A percentile compares a stretch with the other conserved stretches of the same genome.
phyloP scores from a whole-genome alignment of 2,888 invertebrate species.

The Iphiclides podalirius region DNA sequence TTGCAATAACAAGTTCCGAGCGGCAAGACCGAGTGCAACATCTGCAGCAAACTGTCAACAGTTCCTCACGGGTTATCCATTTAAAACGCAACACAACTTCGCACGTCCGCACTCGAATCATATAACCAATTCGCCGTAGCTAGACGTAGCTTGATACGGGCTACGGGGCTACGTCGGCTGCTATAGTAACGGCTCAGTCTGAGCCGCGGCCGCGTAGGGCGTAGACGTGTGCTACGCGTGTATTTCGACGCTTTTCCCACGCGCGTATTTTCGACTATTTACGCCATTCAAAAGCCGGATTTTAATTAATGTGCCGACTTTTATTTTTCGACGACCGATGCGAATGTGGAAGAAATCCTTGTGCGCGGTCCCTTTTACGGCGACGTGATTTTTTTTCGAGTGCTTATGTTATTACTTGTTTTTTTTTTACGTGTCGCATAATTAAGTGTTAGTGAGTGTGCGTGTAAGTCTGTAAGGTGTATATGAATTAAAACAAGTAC shows the following conservation, averaged over 20 bases:
- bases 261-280: slow-evolving; percentile 36
- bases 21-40: slow-evolving; percentile 4
- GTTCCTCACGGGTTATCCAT: slow-evolving; percentile 25
- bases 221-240: slow-evolving; percentile 61
- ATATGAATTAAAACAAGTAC: slow-evolving; percentile 5
- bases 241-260: slow-evolving; percentile 28
- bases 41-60: slow-evolving; percentile 16
- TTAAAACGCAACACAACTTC: slow-evolving; percentile 42
- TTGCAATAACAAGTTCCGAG: slow-evolving; percentile 3
- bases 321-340: slow-evolving; percentile 32
- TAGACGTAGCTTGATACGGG: slow-evolving; percentile 55
- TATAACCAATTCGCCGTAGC: slow-evolving; percentile 34
- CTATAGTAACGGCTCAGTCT: slow-evolving; percentile 73
- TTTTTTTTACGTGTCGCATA: slow-evolving; percentile 22
- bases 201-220: slow-evolving; percentile 54
- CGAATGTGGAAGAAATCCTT: slow-evolving; percentile 33
- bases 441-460: slow-evolving; percentile 16
- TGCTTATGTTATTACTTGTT: slow-evolving; percentile 27
- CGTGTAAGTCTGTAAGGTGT: slow-evolving; percentile 7
- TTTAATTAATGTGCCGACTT: slow-evolving; percentile 59
- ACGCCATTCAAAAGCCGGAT: slow-evolving; percentile 41
- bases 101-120: slow-evolving; percentile 41
- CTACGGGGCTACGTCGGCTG: slow-evolving; percentile 62
- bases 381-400: slow-evolving; percentile 33
- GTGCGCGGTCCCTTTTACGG: slow-evolving; percentile 32